A percentile compares a stretch with the other conserved stretches of the same genome.
Evolutionary conservation across 2,797 vertebrate species (phyloP).

Genomic region (Helicolenus hilgendorfi): DNA sequence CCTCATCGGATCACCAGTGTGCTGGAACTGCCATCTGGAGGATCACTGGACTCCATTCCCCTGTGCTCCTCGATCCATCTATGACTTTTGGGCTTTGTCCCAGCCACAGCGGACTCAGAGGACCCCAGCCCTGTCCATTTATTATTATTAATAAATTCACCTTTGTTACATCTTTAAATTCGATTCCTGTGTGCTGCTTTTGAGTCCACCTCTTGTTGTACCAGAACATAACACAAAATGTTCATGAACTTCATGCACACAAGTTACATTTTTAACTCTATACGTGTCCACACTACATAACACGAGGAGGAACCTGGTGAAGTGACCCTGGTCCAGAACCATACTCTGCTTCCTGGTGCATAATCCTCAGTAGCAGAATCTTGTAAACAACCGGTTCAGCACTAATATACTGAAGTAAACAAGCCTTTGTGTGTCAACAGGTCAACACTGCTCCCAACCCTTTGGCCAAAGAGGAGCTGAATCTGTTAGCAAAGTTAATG

Average conservation of each 20-base stretch:
- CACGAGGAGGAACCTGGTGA: neutral
- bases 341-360: neutral
- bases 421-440: conserved; percentile 79
- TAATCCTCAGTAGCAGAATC: neutral
- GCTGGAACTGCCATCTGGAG: too few relatives aligned
- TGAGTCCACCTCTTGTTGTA: too few relatives aligned
- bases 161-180: too few relatives aligned
- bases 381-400: neutral
- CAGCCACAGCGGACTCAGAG: too few relatives aligned
- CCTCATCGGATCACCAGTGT: too few relatives aligned
- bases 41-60: too few relatives aligned
- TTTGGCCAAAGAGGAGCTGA: conserved; percentile 97
- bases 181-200: too few relatives aligned
- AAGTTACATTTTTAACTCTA: neutral
- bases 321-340: neutral
- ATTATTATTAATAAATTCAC: too few relatives aligned
- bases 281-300: neutral
- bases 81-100: too few relatives aligned
- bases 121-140: too few relatives aligned
- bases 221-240: too few relatives aligned
- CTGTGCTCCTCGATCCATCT: too few relatives aligned
- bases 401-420: neutral
- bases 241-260: neutral
- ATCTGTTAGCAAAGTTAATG: conserved; percentile 95
- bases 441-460: conserved; percentile 94